phyloP scores from a whole-genome alignment of 2,888 invertebrate genomes.

The Endotricha flammealis region DNA sequence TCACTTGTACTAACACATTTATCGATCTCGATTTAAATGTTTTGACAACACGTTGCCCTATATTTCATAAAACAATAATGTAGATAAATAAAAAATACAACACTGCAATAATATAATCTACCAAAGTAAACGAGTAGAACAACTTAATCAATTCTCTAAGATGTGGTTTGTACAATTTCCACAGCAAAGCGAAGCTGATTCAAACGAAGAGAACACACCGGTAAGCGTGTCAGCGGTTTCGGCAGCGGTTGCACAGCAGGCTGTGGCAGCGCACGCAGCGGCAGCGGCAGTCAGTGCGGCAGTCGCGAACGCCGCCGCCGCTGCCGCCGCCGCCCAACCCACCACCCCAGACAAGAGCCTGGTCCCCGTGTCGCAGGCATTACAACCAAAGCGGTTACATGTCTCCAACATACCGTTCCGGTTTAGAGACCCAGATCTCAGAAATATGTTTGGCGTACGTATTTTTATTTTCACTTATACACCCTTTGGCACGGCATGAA shows the following conservation, averaged over 20 bases:
- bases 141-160: no score
- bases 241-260: constrained; percentile 58
- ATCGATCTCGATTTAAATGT: no score
- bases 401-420: constrained; percentile 99
- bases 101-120: no score
- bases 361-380: constrained; percentile 70
- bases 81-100: no score
- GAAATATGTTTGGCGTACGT: constrained; percentile 99
- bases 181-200: constrained; percentile 70
- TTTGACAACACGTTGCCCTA: no score
- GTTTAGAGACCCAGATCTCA: constrained; percentile 98
- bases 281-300: constrained; percentile 51
- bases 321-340: constrained; percentile 47
- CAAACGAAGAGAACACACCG: constrained; percentile 73
- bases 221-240: constrained; percentile 68
- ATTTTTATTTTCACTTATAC: constrained; percentile 19
- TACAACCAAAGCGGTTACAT: constrained; percentile 96
- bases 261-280: constrained; percentile 72
- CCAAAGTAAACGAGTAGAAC: no score
- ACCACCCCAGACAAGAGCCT: constrained; percentile 69
- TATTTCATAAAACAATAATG: no score
- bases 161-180: no score
- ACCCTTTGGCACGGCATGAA: constrained; percentile 32
- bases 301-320: constrained; percentile 44
- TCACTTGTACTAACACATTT: no score